Base-by-base conservation (phyloP, 2,888 invertebrate genomes). In the Koerneria pararmatus region DNA sequence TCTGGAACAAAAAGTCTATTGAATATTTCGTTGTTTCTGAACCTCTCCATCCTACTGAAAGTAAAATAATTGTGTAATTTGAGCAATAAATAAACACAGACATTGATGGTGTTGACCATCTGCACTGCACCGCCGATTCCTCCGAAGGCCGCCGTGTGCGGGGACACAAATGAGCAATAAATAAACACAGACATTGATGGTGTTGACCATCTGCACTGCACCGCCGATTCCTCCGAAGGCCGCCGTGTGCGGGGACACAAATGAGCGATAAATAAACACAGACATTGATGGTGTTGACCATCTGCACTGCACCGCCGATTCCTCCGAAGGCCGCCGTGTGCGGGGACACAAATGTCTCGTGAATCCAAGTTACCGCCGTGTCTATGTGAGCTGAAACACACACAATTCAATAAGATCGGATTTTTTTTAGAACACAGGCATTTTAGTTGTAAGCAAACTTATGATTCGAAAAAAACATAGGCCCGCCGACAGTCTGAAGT, bases 291-390 rank as follows among this genome's bases (percentile, higher is more conserved):
- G 41, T 11, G 41, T 8, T 11, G 41, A 66, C 67, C 37, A 76
- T 63, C 46, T 75, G 73, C 58, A 76, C 71, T 15, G 75, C 76
- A 8, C 73, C 72, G 35, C 74, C 74, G 8, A 77, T 54, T 48
- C 74, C 73, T 57, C 75, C 76, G 51, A 77, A 58, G 19, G 70
- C 68, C 15, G 68, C 69, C 15, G 76, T 70, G 64, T 77, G 73
- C 5, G 76, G 78, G n/a, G 78, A 78, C 56, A 80, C 69, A 56
- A 78, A 87, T 75, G 85, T 91, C 83, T 93, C 93, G 95, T 95
- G 97, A 74, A 94, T 87, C 72, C 89, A 86, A 78, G 89, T 90
- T 2, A 95, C 94, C 71, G 90, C 85, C 71, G 91, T 90, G 84
- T 97, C 97, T 82, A 97, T 90, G 80, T 75, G 68, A 22, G n/a